These are phyloP conservation scores for Drosophila prostipennis DNA, from an alignment of 2,888 invertebrate species.

Conservation along the genomic window DNA sequence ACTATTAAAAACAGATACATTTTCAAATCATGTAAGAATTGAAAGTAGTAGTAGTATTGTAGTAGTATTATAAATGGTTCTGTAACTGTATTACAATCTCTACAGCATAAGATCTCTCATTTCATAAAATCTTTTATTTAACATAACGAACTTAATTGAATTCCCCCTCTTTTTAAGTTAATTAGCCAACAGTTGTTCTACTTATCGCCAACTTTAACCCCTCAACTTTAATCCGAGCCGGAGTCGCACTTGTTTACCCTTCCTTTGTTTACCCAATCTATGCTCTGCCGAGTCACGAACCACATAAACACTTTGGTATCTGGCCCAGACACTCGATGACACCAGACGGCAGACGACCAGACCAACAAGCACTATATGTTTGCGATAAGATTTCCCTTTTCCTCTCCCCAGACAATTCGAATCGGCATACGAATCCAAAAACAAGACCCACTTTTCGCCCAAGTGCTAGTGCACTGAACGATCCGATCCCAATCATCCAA, in stretches of 20 bases:
- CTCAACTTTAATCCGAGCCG: neutral
- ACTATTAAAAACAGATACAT: too few relatives aligned
- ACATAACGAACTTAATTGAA: too few relatives aligned
- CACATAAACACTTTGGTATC: slow-evolving; percentile 12
- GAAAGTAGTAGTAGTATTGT: too few relatives aligned
- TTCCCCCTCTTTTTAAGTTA: too few relatives aligned
- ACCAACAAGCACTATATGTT: neutral
- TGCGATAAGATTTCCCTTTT: slow-evolving; percentile 15
- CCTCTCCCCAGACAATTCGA: slow-evolving; percentile 2
- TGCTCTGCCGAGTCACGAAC: slow-evolving; percentile 15
- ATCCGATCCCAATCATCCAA: too few relatives aligned
- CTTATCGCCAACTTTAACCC: neutral
- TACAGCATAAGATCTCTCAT: too few relatives aligned
- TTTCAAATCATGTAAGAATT: too few relatives aligned
- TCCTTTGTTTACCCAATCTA: slow-evolving; percentile 2
- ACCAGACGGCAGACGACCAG: slow-evolving; percentile 9
- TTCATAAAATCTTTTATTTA: too few relatives aligned
- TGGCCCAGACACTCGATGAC: slow-evolving; percentile 16
- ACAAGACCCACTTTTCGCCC: slow-evolving; percentile 1
- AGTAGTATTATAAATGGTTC: too few relatives aligned
- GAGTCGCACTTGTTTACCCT: neutral
- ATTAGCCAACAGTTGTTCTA: neutral
- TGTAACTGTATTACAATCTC: too few relatives aligned
- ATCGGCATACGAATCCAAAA: neutral
- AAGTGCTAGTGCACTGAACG: slow-evolving; percentile 10